These are phyloP conservation scores for Mythimna albipuncta DNA, from an alignment of 2,888 invertebrate genomes.

Conservation along the genomic window DNA sequence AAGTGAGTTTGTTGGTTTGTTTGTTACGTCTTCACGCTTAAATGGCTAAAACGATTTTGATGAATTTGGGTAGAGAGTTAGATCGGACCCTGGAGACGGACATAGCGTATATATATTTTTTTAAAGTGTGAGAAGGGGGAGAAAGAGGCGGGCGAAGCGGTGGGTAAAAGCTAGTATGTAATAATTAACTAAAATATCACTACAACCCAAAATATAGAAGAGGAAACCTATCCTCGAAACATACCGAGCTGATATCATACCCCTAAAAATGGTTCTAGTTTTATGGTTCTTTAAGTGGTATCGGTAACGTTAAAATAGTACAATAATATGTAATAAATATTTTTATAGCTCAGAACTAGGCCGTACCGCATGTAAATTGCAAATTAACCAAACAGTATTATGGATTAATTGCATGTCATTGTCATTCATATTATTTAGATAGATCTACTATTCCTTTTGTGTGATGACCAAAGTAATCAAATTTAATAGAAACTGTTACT, in stretches of 20 bases:
- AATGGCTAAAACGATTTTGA: no score
- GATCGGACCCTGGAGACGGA: no score
- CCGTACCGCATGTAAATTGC: conserved; percentile 47
- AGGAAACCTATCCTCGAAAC: background rate
- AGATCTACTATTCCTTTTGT: conserved; percentile 2
- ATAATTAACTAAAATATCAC: background rate
- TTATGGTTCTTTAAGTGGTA: conserved; percentile 26
- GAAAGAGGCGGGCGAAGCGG: no score
- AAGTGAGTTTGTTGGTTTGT: no score
- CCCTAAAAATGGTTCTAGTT: conserved; percentile 21
- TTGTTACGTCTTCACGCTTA: no score
- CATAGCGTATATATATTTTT: no score
- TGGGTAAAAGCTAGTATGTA: no score
- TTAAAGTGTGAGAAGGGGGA: no score
- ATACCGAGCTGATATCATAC: conserved; percentile 41
- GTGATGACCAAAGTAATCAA: background rate
- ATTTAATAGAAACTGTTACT: background rate
- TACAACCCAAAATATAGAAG: background rate
- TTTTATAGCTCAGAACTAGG: conserved; percentile 14
- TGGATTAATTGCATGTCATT: conserved; percentile 10
- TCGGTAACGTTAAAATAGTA: conserved; percentile 19
- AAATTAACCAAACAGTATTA: conserved; percentile 21
- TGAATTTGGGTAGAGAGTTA: no score
- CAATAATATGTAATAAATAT: conserved; percentile 28
- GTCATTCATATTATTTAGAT: conserved; percentile 1